These are phyloP conservation scores for Amblyraja radiata DNA, from an alignment of 2,797 vertebrate species.

Conservation along the genomic window DNA sequence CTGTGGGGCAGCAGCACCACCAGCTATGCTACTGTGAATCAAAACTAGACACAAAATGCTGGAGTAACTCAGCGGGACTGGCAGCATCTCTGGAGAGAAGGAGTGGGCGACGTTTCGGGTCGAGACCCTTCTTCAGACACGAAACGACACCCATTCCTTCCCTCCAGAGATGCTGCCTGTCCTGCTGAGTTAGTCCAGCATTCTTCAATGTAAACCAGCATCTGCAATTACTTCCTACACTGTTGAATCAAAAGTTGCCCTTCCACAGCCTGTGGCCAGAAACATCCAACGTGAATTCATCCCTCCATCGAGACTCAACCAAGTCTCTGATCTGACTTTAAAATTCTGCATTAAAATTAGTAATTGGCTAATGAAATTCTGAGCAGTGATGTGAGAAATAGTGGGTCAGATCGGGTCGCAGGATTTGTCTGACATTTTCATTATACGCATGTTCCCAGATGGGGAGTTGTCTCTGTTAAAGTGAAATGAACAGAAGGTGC, in stretches of 20 bases:
- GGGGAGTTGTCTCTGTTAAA: neutral
- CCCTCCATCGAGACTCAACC: neutral
- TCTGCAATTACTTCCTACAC: too few species aligned
- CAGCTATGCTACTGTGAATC: too few species aligned
- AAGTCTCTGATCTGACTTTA: neutral
- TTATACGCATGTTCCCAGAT: neutral
- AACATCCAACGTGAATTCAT: neutral
- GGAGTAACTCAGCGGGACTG: too few species aligned
- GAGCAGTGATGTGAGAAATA: neutral
- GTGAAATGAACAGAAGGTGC: neutral
- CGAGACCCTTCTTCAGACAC: too few species aligned
- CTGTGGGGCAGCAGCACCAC: too few species aligned
- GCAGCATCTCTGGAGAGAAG: too few species aligned
- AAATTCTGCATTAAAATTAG: neutral
- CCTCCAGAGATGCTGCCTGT: too few species aligned
- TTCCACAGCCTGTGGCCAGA: neutral
- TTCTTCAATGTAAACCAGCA: too few species aligned
- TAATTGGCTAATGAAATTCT: neutral
- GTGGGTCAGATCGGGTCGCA: neutral
- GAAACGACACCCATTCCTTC: too few species aligned
- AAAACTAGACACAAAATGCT: too few species aligned
- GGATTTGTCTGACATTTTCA: neutral
- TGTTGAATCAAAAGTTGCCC: neutral
- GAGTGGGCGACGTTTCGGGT: too few species aligned
- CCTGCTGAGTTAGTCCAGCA: too few species aligned